Conservation (phyloP, 2,888 invertebrate genomes). For the Andrena praecox region DNA sequence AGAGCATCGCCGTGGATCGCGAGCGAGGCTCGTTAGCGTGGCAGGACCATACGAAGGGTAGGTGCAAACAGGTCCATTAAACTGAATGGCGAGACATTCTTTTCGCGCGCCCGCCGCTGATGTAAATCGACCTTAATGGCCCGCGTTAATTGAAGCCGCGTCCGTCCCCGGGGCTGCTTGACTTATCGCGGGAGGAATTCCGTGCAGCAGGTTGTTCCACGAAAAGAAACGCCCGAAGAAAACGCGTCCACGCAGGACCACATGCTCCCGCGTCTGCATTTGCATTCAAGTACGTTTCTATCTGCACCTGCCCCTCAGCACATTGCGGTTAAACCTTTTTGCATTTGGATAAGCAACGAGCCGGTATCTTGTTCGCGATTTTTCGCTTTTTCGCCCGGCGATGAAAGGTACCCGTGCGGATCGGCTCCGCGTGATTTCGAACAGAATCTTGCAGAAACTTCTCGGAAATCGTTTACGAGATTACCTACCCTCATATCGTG, state of each 20-base stretch:
- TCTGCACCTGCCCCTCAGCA: conserved; percentile 11
- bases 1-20: conserved; percentile 2
- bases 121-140: conserved; percentile 75
- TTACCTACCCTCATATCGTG: background rate
- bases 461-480: background rate
- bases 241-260: conserved; percentile 14
- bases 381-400: background rate
- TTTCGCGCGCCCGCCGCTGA: conserved; percentile 67
- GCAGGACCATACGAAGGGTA: conserved; percentile 62
- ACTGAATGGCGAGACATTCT: conserved; percentile 70
- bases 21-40: conserved; percentile 63
- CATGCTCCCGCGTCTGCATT: conserved; percentile 22
- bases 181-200: conserved; percentile 72
- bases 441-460: background rate
- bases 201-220: conserved; percentile 55
- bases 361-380: background rate
- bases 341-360: conserved; percentile 21
- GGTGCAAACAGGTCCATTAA: conserved; percentile 76
- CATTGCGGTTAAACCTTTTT: conserved; percentile 15
- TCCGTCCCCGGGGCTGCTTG: conserved; percentile 57
- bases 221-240: conserved; percentile 50
- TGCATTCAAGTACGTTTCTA: conserved; percentile 31
- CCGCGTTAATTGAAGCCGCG: conserved; percentile 73
- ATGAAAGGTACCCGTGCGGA: background rate
- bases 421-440: background rate